Evolutionary conservation across 2,113 vertebrate species (phyloP).

Genomic region (Chauna torquata): DNA sequence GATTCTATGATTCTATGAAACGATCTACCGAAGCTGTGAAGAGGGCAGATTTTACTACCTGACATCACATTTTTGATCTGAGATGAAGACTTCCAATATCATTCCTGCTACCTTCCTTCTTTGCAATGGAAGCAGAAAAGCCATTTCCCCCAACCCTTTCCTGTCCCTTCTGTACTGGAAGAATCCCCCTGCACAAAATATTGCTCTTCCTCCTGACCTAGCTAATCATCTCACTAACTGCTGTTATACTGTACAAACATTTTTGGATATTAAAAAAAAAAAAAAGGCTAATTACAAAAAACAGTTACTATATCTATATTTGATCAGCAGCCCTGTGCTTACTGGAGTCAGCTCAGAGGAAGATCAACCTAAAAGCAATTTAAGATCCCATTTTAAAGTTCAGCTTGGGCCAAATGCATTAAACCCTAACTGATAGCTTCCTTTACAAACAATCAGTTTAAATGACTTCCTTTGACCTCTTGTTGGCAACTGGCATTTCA

Average conservation of each 20-base stretch:
- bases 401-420: slow-evolving; percentile 21
- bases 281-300: neutral
- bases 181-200: neutral
- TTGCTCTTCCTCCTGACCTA: neutral
- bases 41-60: neutral
- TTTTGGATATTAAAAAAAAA: neutral
- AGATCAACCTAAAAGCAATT: neutral
- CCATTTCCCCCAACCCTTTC: neutral
- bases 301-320: neutral
- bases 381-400: slow-evolving; percentile 16
- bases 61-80: neutral
- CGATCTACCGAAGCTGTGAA: neutral
- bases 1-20: too few species aligned
- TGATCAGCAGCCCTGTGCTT: neutral
- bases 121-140: neutral
- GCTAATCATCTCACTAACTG: neutral
- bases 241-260: neutral
- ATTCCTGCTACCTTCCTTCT: neutral
- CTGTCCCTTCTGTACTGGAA: neutral
- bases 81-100: neutral
- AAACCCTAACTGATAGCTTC: slow-evolving; percentile 47
- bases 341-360: neutral
- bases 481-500: neutral
- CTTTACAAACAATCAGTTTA: slow-evolving; percentile 22
- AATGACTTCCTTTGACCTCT: slow-evolving; percentile 41